A percentile compares a stretch with the other conserved stretches of the same genome.
These are phyloP conservation scores for pig (Sus scrofa) DNA, from an alignment of 2,113 vertebrate species.

Conservation along the genomic window T2T-Sscrofa CM000827.6:49380501-49381000, in stretches of 20 bases:
- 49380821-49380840: not conserved
- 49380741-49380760: not conserved
- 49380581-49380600: not conserved
- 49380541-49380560: not conserved
- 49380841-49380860: not conserved
- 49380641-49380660: not conserved
- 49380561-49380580: not conserved
- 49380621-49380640: not conserved
- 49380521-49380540: not conserved
- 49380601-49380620: not conserved
- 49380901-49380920: constrained; percentile 53
- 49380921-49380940: constrained; percentile 46
- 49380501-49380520: not conserved
- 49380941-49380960: constrained; percentile 48
- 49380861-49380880: not conserved
- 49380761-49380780: not conserved
- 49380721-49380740: not conserved
- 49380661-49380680: not conserved
- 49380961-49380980: constrained; percentile 7
- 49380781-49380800: not conserved
- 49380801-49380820: not conserved
- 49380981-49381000: not conserved
- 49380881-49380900: constrained; percentile 36
- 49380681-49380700: not conserved
- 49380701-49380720: not conserved